phyloP scores from a whole-genome alignment of 2,888 invertebrate genomes.

The Drosophila melanocephala region DNA sequence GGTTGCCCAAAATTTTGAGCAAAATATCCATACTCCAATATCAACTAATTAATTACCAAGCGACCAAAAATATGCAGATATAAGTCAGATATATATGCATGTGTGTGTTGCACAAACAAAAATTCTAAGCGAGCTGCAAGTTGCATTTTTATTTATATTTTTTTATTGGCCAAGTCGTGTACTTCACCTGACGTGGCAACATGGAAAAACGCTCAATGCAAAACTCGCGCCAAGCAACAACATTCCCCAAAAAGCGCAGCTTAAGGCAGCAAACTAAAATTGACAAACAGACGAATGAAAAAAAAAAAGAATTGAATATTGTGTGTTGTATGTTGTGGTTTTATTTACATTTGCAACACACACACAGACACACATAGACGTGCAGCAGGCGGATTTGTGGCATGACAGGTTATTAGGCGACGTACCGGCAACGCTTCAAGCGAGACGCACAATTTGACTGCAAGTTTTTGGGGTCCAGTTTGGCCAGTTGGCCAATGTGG shows the following conservation, averaged over 20 bases:
- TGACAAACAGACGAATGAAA: conserved; percentile 31
- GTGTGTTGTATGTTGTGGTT: conserved; percentile 49
- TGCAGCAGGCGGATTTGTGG: conserved; percentile 71
- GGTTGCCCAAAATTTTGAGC: conserved; percentile 46
- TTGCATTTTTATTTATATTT: conserved; percentile 26
- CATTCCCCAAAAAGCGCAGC: conserved; percentile 64
- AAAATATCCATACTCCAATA: conserved; percentile 48
- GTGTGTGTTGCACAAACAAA: conserved; percentile 33
- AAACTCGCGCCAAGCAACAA: conserved; percentile 62
- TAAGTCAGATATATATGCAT: not conserved
- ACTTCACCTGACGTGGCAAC: conserved; percentile 73
- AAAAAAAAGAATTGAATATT: conserved; percentile 61
- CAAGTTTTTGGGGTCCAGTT: conserved; percentile 60
- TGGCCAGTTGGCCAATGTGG: conserved; percentile 59
- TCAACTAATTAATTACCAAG: conserved; percentile 75
- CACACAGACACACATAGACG: conserved; percentile 23
- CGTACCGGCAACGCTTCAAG: conserved; percentile 68
- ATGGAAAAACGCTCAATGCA: conserved; percentile 74
- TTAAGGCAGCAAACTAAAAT: conserved; percentile 29
- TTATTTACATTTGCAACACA: conserved; percentile 71
- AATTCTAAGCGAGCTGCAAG: conserved; percentile 68
- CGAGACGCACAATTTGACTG: conserved; percentile 72
- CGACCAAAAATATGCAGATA: conserved; percentile 51
- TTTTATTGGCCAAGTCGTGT: conserved; percentile 42
- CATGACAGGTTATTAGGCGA: conserved; percentile 84